These are phyloP conservation scores for Rhadina sibilatrix DNA, from an alignment of 2,113 vertebrate species.

Conservation along the genomic window DNA sequence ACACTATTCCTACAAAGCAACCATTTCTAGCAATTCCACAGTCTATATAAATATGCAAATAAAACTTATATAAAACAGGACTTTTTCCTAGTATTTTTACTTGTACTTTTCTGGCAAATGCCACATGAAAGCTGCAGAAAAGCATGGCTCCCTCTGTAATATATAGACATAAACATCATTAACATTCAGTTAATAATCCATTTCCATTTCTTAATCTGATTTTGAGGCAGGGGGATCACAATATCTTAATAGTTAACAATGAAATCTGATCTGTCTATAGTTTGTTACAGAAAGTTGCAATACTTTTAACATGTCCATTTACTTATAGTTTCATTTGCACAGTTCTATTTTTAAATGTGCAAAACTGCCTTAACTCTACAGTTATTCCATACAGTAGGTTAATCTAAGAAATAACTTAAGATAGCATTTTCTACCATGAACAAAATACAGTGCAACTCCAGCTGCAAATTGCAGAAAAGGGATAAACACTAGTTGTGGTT, in stretches of 20 bases:
- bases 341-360: background rate
- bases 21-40: background rate
- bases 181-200: background rate
- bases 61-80: background rate
- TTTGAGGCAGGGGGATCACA: background rate
- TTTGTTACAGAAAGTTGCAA: background rate
- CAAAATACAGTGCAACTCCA: background rate
- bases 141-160: background rate
- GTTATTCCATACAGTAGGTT: background rate
- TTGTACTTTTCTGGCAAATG: background rate
- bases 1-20: background rate
- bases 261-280: background rate
- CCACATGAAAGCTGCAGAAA: background rate
- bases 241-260: background rate
- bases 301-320: background rate
- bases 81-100: background rate
- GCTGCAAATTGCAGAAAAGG: background rate
- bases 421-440: background rate
- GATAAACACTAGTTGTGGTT: rapidly evolving
- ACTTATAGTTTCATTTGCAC: background rate
- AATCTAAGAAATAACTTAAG: background rate
- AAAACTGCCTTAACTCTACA: background rate
- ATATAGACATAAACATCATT: background rate
- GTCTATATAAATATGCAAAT: background rate
- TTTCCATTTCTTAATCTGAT: background rate